Conservation (phyloP, 2,113 vertebrate genomes). For the Phasianus colchicus region DNA sequence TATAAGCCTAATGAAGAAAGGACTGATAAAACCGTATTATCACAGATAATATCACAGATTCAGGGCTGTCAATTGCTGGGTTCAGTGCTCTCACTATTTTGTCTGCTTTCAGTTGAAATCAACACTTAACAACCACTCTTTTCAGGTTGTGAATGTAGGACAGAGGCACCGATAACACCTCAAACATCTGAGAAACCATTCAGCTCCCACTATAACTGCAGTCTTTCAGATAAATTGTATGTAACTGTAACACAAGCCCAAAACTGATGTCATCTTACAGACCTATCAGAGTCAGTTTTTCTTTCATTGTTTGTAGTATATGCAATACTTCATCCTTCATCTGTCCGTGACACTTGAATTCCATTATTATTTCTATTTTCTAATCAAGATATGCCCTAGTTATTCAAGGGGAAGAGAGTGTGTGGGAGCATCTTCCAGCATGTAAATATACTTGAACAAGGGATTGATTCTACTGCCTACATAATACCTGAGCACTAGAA, state of each 20-base stretch:
- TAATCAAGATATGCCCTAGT: neutral
- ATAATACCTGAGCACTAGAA: neutral
- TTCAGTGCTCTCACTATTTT: neutral
- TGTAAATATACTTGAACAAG: neutral
- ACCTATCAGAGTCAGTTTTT: neutral
- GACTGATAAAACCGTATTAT: neutral
- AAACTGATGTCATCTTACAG: neutral
- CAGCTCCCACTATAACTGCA: neutral
- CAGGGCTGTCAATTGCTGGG: accelerated
- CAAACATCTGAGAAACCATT: neutral
- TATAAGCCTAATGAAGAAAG: accelerated
- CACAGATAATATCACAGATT: too few species aligned
- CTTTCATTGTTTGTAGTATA: neutral
- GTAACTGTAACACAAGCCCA: neutral
- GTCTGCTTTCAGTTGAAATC: neutral
- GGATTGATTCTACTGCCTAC: neutral
- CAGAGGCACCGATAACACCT: neutral
- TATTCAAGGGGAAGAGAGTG: neutral
- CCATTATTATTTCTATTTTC: too few species aligned
- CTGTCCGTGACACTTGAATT: too few species aligned
- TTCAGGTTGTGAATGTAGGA: neutral
- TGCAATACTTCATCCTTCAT: neutral
- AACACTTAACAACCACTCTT: neutral
- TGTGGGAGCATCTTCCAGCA: neutral
- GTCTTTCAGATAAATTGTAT: neutral